Base-by-base conservation (phyloP, 1,140 invertebrate species). In the Cherax destructor region DNA sequence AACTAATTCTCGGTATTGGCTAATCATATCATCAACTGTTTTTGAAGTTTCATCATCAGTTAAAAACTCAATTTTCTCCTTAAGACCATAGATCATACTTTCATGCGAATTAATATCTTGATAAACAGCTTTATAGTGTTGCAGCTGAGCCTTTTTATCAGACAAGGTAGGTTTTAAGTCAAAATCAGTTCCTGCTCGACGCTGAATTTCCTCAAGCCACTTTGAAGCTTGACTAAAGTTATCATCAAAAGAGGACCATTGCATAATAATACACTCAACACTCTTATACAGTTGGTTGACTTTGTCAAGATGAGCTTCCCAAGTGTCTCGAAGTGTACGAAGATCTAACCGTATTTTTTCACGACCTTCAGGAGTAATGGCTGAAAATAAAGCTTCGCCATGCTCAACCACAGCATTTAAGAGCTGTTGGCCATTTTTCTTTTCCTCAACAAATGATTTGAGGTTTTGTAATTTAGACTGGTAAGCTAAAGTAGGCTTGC, bases 221-320 rank as follows among this genome's bases (percentile, higher is more conserved):
- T 96, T 96, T 6, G 97, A 96, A 77, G 95, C 94, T 95, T 98
- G 97, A 83, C 96, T 96, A 92, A 97, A 97, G 92, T 97, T 98
- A 93, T 98, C 98, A 94, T 99, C 97, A 94, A 98, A 98, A 0
- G 97, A 98, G 9, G 97, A 97, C 94, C 97, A 96, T 93, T 98
- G 97, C 94, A 98, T 97, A 69, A 98, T 96, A 49, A 97, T 96
- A 41, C 96, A 97, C 95, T 98, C 98, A 65, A 98, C 96, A 93
- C 96, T 96, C 94, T 98, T 98, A 90, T 98, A 96, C 9, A 98
- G 96, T 4, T 96, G 96, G 94, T 97, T 98, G 0, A 98, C 96
- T 94, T 97, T 96, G 94, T 99, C 98, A 52, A 97, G 96, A 24
- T 98, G 96, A 79, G 96, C 95, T 95, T 99, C 98, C 94, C 97